Percentiles rank a stretch among this genome's conserved stretches.
Conservation (phyloP, 2,797 vertebrate species). For the Novumbra hubbsi region DNA sequence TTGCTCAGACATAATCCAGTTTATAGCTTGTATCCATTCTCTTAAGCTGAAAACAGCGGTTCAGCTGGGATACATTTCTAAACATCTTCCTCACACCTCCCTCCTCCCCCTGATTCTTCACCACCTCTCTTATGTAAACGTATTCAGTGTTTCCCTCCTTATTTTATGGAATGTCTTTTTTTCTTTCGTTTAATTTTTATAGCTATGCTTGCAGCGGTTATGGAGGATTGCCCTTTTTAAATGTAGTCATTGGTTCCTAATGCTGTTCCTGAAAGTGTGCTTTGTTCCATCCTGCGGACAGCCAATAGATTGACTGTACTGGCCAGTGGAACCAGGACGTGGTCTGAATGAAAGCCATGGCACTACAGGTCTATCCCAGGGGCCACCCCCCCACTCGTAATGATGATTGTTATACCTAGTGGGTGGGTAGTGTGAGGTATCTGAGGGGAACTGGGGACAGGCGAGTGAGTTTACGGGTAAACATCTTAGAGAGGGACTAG, state of each 20-base stretch:
- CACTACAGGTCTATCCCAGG: constrained; percentile 19
- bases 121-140: background rate
- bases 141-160: constrained; percentile 16
- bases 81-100: constrained; percentile 19
- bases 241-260: background rate
- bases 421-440: background rate
- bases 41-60: background rate
- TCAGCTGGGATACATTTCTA: background rate
- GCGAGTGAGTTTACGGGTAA: background rate
- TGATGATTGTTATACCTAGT: background rate
- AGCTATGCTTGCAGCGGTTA: constrained; percentile 8
- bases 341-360: constrained; percentile 15
- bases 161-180: constrained; percentile 31
- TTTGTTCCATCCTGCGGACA: background rate
- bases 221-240: constrained; percentile 8
- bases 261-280: background rate
- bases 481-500: too few relatives aligned
- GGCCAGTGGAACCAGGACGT: background rate
- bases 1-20: too few relatives aligned
- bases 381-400: constrained; percentile 15
- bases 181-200: constrained; percentile 27
- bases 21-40: constrained; percentile 2
- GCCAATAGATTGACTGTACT: background rate
- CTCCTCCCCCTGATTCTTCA: constrained; percentile 8
- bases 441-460: background rate